Evolutionary conservation across 2,888 invertebrate genomes (phyloP), one percentile per base, ranked within the genome.

Genomic region (Pterostichus niger): DNA sequence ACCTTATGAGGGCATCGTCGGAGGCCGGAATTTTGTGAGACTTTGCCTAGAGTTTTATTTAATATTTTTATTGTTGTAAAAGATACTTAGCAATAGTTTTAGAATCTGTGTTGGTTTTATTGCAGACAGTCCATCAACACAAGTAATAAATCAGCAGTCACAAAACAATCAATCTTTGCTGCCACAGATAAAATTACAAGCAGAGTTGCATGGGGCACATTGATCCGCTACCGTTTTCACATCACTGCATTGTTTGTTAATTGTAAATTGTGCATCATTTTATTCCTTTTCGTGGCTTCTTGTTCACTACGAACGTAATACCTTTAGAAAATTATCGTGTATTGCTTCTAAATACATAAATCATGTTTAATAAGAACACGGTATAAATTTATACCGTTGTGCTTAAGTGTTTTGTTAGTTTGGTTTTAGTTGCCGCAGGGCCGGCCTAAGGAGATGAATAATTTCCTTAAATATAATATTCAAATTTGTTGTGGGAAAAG

Each of bases 271-370:
- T 49, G 49, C 80, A 35, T 80, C 59, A 49, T 79, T 77, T 64
- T 79, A 17, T 40, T 77, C 52, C 56, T 56, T 59, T 35, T 80
- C 64, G 49, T 68, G n/a, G 11, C 31, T 13, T 33, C 52, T 64
- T 52, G 52, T 75, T 64, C 64, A 40, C 33, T 15, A 17, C 7
- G 56, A 17, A 44, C 24, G 44, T 44, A 71, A 54, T 73, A 24
- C 44, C 82, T 82, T 82, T 82, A 82, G 82, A 82, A 82, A 82
- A 82, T 82, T 82, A 82, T 75, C 82, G 82, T 75, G 75, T 75
- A 82, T 82, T 82, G 82, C 75, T 54, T 61, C 13, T 82, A 46
- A 52, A 71, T 75, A 75, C 75, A 82, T 82, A 82, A 82, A 82
- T 82, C 82, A 82, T 75, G 40, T 54, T 81, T 81, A 81, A 81